Evolutionary conservation across 2,888 invertebrate genomes (phyloP).

Genomic region (Trissolcus japonicus): DNA sequence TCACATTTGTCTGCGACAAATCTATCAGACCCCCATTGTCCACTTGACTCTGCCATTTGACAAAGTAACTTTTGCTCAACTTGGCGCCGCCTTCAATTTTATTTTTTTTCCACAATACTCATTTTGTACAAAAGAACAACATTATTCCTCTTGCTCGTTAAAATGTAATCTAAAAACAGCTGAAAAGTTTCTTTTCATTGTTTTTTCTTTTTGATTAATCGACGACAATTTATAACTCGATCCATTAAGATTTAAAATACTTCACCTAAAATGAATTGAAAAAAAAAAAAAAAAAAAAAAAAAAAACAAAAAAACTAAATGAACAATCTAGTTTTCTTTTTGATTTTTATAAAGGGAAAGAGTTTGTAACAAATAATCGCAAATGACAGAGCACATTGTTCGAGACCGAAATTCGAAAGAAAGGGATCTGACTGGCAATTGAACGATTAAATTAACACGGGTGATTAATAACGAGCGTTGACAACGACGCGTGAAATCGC

Average conservation of each 20-base stretch:
- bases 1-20: slow-evolving; percentile 30
- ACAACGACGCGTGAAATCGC: slow-evolving; percentile 36
- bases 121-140: neutral
- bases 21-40: slow-evolving; percentile 21
- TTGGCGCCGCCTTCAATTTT: slow-evolving; percentile 21
- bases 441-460: slow-evolving; percentile 1
- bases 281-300: no score
- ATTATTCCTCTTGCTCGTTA: slow-evolving; percentile 14
- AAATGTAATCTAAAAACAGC: slow-evolving; percentile 7
- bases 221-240: no score
- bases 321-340: no score
- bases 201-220: no score
- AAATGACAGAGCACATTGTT: no score
- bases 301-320: no score
- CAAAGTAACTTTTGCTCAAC: slow-evolving; percentile 43
- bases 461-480: slow-evolving; percentile 24
- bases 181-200: neutral
- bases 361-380: no score
- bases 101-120: slow-evolving; percentile 15
- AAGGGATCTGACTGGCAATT: no score
- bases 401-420: no score
- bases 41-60: slow-evolving; percentile 51
- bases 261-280: no score
- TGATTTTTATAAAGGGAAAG: no score
- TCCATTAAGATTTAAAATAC: no score